Percentiles rank a stretch among this genome's conserved stretches.
phyloP scores from a whole-genome alignment of 2,888 invertebrate genomes.

The Biston betularia region DNA sequence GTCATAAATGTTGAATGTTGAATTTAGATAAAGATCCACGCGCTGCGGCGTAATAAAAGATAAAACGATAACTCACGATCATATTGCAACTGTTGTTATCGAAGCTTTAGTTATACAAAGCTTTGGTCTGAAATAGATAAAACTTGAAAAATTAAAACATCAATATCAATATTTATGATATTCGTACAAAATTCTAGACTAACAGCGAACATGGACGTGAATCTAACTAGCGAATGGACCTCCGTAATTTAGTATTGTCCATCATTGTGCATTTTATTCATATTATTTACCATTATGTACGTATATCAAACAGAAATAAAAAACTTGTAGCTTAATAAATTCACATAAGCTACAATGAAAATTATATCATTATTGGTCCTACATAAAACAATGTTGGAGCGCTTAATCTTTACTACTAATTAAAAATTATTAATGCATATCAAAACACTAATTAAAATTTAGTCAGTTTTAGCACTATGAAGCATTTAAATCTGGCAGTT shows the following conservation, averaged over 20 bases:
- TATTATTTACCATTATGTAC: conserved; percentile 67
- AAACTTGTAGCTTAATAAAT: conserved; percentile 59
- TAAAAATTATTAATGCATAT: conserved; percentile 62
- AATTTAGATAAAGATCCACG: background rate
- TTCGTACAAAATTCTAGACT: conserved; percentile 75
- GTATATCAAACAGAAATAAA: conserved; percentile 69
- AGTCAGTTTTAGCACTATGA: conserved; percentile 42
- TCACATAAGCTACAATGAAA: conserved; percentile 54
- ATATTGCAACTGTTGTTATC: background rate
- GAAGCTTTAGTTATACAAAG: too few species aligned
- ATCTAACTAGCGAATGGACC: conserved; percentile 80
- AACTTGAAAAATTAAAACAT: background rate
- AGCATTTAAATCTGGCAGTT: conserved; percentile 33
- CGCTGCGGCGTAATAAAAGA: background rate
- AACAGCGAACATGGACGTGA: conserved; percentile 74
- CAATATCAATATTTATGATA: conserved; percentile 59
- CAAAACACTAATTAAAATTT: conserved; percentile 68
- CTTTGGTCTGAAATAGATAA: background rate
- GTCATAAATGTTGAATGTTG: background rate
- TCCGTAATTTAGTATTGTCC: conserved; percentile 83
- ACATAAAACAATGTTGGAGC: conserved; percentile 55
- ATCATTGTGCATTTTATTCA: conserved; percentile 75
- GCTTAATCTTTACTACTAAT: conserved; percentile 33
- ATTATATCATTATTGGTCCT: conserved; percentile 68
- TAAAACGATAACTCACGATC: background rate